Evolutionary conservation across 2,888 invertebrate species (phyloP), one percentile per base, ranked within the genome.

Genomic region (Drosophila anomelani): DNA sequence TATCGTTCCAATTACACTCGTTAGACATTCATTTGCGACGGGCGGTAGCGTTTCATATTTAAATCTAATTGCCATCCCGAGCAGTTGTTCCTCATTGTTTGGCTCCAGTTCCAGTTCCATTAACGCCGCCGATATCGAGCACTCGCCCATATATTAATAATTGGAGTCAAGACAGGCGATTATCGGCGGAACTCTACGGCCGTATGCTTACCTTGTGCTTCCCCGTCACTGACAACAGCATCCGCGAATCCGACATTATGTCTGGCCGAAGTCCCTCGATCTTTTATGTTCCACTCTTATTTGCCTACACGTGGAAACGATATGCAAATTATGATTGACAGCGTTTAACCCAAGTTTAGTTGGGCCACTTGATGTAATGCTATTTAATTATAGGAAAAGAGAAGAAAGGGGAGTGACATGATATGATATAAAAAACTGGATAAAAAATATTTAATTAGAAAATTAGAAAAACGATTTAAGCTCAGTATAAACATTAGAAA

Each of bases 21-120:
- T 88, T 85, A 77, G 78, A 76, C 83, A 79, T 85, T 62, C 72
- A 83, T 75, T 88, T 73, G 75, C 71, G 29, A 38, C 51, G 57
- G 47, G 57, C 74, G 77, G 55, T 68, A 69, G 39, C 29, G 34
- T 66, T 70, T 51, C 44, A 67, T 76, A 84, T 80, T 82, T 75
- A 76, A 74, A 84, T 81, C 60, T 86, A 81, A 86, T 83, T 86
- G 82, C 49, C 44, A 57, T 38, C 49, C 56, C 54, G 46, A 55
- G 63, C 43, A 26, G 20, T 56, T 54, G 77, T 82, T 82, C 87
- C 87, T 84, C 70, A 79, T 81, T 76, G 64, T 61, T 68, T 41
- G 55, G 43, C 57, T 56, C 70, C 69, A 75, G 51, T 66, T 77
- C 68, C 64, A 76, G 64, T 70, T 75, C 69, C 61, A 75, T 47